Evolutionary conservation across 2,113 vertebrate species (phyloP).

Genomic region (Eptatretus burgeri): DNA sequence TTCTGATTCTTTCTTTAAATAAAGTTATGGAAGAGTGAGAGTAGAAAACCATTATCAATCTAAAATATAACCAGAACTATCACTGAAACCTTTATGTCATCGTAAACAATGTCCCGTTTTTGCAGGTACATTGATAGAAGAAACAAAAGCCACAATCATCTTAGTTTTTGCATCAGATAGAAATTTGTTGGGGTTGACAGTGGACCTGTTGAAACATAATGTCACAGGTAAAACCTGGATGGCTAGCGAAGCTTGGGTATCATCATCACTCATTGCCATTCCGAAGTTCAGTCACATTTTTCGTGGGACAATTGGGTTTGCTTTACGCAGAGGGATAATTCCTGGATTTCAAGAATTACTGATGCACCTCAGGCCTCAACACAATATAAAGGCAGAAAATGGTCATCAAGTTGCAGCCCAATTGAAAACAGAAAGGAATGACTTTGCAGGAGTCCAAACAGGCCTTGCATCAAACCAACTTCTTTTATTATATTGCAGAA

Average conservation of each 20-base stretch:
- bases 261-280: constrained; percentile 28
- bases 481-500: no score
- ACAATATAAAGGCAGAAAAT: constrained; percentile 15
- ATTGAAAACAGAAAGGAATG: no score
- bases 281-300: constrained; percentile 23
- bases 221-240: constrained; percentile 38
- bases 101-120: no score
- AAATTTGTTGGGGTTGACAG: constrained; percentile 28
- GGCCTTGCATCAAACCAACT: no score
- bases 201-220: constrained; percentile 23
- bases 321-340: constrained; percentile 22
- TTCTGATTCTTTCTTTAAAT: no score
- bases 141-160: constrained; percentile 31
- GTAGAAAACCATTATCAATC: no score
- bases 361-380: constrained; percentile 22
- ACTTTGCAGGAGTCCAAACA: no score
- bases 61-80: no score
- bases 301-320: constrained; percentile 35
- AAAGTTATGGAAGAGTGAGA: no score
- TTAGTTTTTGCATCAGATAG: constrained; percentile 42
- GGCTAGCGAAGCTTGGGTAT: constrained; percentile 39
- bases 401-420: no score
- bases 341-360: constrained; percentile 24
- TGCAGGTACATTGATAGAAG: constrained; percentile 11
- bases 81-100: no score